Conservation (phyloP, 2,888 invertebrate species). For the Drosophila paramelanica region DNA sequence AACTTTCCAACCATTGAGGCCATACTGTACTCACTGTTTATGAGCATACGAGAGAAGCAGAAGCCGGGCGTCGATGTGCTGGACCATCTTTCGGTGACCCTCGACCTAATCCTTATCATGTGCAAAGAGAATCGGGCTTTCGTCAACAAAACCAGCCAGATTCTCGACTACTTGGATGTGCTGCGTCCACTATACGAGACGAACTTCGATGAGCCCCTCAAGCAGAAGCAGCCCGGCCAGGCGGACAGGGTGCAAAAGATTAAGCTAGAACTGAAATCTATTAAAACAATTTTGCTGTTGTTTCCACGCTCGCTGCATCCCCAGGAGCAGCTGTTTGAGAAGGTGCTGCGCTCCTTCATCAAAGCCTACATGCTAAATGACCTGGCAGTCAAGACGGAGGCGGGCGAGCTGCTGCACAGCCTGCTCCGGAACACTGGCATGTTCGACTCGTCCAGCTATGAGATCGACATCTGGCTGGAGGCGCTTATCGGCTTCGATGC, state of each 20-base stretch:
- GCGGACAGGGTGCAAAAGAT: conserved; percentile 55
- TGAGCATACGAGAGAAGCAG: conserved; percentile 60
- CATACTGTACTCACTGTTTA: conserved; percentile 79
- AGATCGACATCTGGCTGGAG: conserved; percentile 89
- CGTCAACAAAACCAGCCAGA: conserved; percentile 82
- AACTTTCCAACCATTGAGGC: conserved; percentile 83
- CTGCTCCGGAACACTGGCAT: conserved; percentile 88
- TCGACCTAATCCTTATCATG: conserved; percentile 83
- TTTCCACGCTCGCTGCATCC: conserved; percentile 86
- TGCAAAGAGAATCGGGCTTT: conserved; percentile 83
- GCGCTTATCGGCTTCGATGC: conserved; percentile 76
- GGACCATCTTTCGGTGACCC: conserved; percentile 81
- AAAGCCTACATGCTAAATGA: conserved; percentile 86
- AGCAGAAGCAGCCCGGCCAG: not conserved
- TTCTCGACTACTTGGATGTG: conserved; percentile 83
- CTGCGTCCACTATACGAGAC: conserved; percentile 82
- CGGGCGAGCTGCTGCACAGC: conserved; percentile 86
- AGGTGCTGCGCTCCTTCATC: conserved; percentile 87
- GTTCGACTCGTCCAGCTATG: conserved; percentile 87
- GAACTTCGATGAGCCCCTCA: conserved; percentile 58
- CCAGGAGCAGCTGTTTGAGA: conserved; percentile 86
- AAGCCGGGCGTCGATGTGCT: conserved; percentile 73
- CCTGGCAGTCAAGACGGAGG: conserved; percentile 84
- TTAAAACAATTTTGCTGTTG: conserved; percentile 82
- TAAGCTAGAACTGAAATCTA: conserved; percentile 82